phyloP scores from a whole-genome alignment of 2,113 vertebrate species.

The Chaetorhynchus papuensis region DNA sequence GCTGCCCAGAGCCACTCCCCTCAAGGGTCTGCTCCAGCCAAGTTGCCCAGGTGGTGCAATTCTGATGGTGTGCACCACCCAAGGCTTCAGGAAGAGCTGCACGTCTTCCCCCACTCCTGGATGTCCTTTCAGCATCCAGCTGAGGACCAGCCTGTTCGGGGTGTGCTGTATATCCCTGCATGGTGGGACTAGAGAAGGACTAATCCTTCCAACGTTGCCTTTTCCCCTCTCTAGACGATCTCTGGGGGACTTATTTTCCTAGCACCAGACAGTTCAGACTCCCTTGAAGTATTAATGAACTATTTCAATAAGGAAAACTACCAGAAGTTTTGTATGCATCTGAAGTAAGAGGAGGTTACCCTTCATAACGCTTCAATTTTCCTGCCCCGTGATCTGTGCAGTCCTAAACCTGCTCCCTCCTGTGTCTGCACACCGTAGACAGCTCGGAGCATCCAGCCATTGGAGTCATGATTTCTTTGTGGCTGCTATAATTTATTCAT shows the following conservation, averaged over 20 bases:
- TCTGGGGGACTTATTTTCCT: neutral
- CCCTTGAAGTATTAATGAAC: neutral
- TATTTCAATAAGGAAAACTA: neutral
- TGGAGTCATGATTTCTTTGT: slow-evolving; percentile 29
- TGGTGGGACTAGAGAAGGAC: neutral
- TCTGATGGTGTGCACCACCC: neutral
- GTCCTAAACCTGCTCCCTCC: slow-evolving; percentile 19
- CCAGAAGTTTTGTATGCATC: neutral
- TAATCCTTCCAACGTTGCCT: neutral
- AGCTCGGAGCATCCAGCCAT: slow-evolving; percentile 2
- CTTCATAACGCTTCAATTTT: slow-evolving; percentile 26
- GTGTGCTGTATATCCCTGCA: neutral
- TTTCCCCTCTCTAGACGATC: neutral
- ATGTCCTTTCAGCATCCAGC: neutral
- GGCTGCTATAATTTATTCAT: slow-evolving; percentile 61
- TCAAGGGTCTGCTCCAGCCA: neutral
- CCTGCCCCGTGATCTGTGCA: slow-evolving; percentile 21
- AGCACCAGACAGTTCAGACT: neutral
- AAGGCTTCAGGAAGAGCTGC: neutral
- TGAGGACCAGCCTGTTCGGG: neutral
- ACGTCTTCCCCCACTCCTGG: neutral
- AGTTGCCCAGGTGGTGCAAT: neutral
- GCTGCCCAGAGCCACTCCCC: neutral
- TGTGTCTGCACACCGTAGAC: neutral
- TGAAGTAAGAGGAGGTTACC: slow-evolving; percentile 16